Evolutionary conservation across 2,888 invertebrate genomes (phyloP), one percentile per base, ranked within the genome.

Genomic region (Halictus quadricinctus): DNA sequence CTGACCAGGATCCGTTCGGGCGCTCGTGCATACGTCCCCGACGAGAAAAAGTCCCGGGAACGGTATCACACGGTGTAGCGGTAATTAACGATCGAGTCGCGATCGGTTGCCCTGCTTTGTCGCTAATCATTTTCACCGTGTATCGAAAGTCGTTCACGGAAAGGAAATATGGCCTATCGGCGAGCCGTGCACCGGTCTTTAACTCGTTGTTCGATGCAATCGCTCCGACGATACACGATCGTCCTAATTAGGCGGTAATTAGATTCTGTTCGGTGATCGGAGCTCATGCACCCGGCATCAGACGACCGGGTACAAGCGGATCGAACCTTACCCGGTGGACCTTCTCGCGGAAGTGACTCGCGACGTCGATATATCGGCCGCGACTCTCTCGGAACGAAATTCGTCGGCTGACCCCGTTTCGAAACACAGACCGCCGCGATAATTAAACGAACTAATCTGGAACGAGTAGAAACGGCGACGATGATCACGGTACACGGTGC

Each of bases 201-300:
- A 89, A 88, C 90, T 89, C 87, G 91, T 90, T 91, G 90, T 91
- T 91, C 90, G 91, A 89, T 90, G 89, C 89, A 91, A 92, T 92
- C 91, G 88, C 90, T 69, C 77, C 36, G 81, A 89, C 91, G 91
- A 90, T 92, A 92, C 91, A 92, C 89, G 91, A 92, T 92, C 91
- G 90, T 92, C 88, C 92, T 92, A 92, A 92, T 92, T 92, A 92
- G 92, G 72, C 87, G 86, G 89, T 90, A 90, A 90, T 90, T 90
- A 90, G 89, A 90, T 90, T 89, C 90, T 86, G 89, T 85, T 86
- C 84, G 85, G 89, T 84, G 88, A 89, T 89, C 76, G 83, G 83
- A 88, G 83, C 80, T 87, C 83, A 76, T 75, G 85, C 88, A 84
- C 81, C 73, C 80, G 72, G 66, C 75, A 76, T 75, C 60, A 80